Evolutionary conservation across 1,140 invertebrate species (phyloP), one percentile per base, ranked within the genome.

Genomic region (Andrena cerasifolii): DNA sequence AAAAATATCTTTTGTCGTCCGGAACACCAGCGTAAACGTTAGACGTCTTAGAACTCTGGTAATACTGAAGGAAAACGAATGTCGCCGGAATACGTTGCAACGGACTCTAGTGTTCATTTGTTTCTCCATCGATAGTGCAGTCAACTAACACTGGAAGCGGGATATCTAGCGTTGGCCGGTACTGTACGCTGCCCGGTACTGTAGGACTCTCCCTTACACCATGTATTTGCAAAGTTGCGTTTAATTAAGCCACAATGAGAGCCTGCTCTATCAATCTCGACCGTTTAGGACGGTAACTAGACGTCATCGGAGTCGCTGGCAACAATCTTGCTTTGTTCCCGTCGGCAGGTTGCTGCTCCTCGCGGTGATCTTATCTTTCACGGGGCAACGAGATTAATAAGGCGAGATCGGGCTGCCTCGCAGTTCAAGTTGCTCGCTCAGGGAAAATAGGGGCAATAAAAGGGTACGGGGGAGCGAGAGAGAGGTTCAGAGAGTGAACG

Each of bases 361-460:
- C 45, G 51, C 45, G 71, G 80, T 73, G 81, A 83, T 86, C 78
- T 85, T 86, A 86, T 86, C 84, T 72, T 65, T 53, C 53, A 56
- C 47, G 58, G 73, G 53, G 67, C 63, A 40, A 28, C 33, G 80
- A 87, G 84, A 87, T 87, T 89, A 89, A 85, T 87, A 89, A 84
- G 75, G 75, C 54, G 77, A 76, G 80, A 85, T 83, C 82, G 47
- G 53, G 43, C 49, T 49, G 65, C 24, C 36, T 53, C 24, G 54
- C 45, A 31, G 58, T 62, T 73, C 45, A 40, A 63, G 58, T 58
- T 53, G 78, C 47, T 71, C 21, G 33, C 45, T 21, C 45, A 49
- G 67, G 62, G 73, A 63, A 79, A 72, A 72, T 53, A 66, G 65
- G 45, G 58, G 40, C 65, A 54, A 54, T 45, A 49, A 28, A 33